Base-by-base conservation (phyloP, 1,140 invertebrate species). In the Plectrocnemia conspersa region DNA sequence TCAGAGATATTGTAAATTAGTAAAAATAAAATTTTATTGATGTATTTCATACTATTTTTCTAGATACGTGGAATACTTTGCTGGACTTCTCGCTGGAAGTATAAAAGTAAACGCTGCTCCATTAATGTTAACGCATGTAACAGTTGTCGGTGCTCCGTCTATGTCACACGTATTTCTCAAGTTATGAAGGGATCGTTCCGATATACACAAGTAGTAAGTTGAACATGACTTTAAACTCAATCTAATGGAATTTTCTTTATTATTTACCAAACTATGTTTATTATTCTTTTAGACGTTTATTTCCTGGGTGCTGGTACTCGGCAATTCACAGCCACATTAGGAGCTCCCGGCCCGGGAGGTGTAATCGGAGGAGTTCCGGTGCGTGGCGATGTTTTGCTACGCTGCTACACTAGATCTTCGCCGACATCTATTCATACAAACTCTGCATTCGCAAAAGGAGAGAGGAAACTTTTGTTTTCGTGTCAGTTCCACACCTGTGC, bases 401-500 rank as follows among this genome's bases (percentile, higher is more conserved):
- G 92, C 69, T 92, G 90, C 66, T 94, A 93, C 74, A 83, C 91
- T 64, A 82, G 86, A 61, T 73, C 71, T 0, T 48, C 52, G 11
- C 54, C 55, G 3, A 71, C 59, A 68, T 70, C 60, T 66, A 70
- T 48, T 1, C 49, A 49, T 7, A 18, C 36, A 15, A 21, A 49
- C n/a, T 29, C 61, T 66, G 68, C 52, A n/a, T 23, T 40, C 9
- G 29, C 38, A 19, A 29, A 16, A 40, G 13, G 48, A 5, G 64
- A 64, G 63, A 58, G 75, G 45, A 67, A 70, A 46, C 64, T 76
- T 36, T 64, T 91, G 46, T 91, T 91, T 75, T 80, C 83, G 41
- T 85, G 83, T 65, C 86, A 96, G 82, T 93, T 94, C 74, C 92
- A 95, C 74, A 95, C 92, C 0, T 94, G 91, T 72, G 89, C 91